These are phyloP conservation scores for Amblyjoppa fuscipennis DNA, from an alignment of 2,888 invertebrate species.

Conservation along the genomic window DNA sequence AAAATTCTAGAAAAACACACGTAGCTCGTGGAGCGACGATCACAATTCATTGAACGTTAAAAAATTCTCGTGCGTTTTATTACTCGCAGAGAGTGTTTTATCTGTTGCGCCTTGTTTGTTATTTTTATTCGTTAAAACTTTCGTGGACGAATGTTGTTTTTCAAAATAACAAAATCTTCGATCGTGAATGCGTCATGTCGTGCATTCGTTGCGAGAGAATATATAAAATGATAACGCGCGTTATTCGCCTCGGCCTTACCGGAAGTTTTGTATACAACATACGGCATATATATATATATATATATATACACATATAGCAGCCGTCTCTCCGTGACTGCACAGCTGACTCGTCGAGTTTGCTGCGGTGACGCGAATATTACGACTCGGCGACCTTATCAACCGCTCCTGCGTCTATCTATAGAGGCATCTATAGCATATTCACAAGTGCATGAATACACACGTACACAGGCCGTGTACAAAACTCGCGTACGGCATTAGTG, in stretches of 20 bases:
- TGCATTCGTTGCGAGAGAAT: background rate
- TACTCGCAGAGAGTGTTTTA: background rate
- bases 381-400: conserved; percentile 66
- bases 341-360: conserved; percentile 62
- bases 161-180: background rate
- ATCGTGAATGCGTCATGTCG: background rate
- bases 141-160: background rate
- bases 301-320: background rate
- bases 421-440: conserved; percentile 37
- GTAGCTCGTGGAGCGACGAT: background rate
- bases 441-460: background rate
- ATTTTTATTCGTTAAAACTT: background rate
- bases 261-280: conserved; percentile 20
- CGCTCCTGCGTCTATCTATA: conserved; percentile 49
- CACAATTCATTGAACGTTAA: background rate
- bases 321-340: conserved; percentile 27
- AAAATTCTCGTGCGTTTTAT: background rate
- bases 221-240: background rate
- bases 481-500: conserved; percentile 18
- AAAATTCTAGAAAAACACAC: background rate
- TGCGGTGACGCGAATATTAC: conserved; percentile 59
- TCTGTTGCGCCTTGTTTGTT: conserved; percentile 15
- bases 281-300: background rate
- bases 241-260: conserved; percentile 4
- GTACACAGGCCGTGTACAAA: background rate